Evolutionary conservation across 1,140 invertebrate species (phyloP).

Genomic region (Lepidostoma basale): DNA sequence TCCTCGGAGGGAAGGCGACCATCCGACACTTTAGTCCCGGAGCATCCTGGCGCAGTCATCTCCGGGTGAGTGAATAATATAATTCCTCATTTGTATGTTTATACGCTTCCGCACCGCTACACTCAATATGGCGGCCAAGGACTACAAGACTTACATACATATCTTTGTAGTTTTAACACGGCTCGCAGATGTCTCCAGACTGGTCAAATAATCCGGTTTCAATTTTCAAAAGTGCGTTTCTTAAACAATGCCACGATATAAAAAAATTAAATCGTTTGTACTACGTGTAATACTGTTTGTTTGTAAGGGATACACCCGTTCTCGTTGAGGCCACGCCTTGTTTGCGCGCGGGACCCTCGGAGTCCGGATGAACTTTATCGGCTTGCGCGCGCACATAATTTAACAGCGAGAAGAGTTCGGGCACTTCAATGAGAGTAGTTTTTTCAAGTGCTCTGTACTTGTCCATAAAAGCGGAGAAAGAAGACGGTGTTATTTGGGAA

Average conservation of each 20-base stretch:
- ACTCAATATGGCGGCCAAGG: neutral
- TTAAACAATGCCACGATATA: neutral
- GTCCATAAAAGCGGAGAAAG: conserved; percentile 14
- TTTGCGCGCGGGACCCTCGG: neutral
- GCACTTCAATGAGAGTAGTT: conserved; percentile 3
- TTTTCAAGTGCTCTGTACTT: conserved; percentile 1
- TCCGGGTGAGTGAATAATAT: conserved; percentile 1
- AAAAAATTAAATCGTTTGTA: no score
- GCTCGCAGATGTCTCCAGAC: neutral
- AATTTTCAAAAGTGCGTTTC: neutral
- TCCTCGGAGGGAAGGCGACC: neutral
- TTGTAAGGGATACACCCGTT: neutral
- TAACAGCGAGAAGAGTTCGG: neutral
- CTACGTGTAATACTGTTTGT: no score
- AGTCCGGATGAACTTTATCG: conserved; percentile 7
- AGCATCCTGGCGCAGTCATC: no score
- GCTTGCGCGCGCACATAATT: conserved; percentile 10
- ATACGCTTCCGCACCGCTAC: neutral
- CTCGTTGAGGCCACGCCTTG: conserved; percentile 9
- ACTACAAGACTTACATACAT: neutral
- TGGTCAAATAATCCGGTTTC: neutral
- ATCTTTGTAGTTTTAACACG: neutral
- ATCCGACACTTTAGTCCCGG: neutral
- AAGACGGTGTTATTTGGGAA: neutral
- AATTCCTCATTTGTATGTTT: neutral